Base-by-base conservation (phyloP, 2,888 invertebrate species). In the Mayetiola destructor region DNA sequence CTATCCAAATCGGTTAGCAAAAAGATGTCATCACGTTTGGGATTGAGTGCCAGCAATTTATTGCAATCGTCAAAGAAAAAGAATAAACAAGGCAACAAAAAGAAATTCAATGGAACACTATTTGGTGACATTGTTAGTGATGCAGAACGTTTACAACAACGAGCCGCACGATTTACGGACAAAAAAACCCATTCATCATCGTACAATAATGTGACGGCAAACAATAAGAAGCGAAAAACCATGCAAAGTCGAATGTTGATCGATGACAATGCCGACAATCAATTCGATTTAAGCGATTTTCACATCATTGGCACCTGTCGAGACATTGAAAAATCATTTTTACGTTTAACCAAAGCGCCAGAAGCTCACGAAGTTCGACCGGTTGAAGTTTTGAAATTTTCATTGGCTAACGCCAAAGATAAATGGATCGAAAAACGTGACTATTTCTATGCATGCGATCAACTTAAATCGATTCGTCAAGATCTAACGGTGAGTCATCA, bases 381-480 rank as follows among this genome's bases (percentile, higher is more conserved):
- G 63, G 82, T 88, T 64, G 78, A 83, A 68, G 84, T 99, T 54
- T 79, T 99, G 60, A 78, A 78, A 64, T 81, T 81, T 68, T 88
- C 97, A 52, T 77, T 99, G 66, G 81, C 80, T 67, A 86, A 89
- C 76, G 95, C 97, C 12, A 93, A 95, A 73, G 79, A 82, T 52
- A 84, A 86, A 66, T 99, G 97, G 94, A 80, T 85, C 62, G 78
- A 81, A 58, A 89, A 85, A 66, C 85, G 85, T 68, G 95, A 99
- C 75, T 99, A 99, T 74, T 84, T 83, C 73, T 97, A 94, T 77
- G 88, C 92, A 59, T 97, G 96, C 76, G 96, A 97, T 78, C 99
- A 99, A 74, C 77, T 99, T 59, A 97, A 99, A 74, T 95, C 96
- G 9, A 96, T 99, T 63, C 77, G 99, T 64, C 99, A 99, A 76